phyloP scores from a whole-genome alignment of 2,888 invertebrate genomes.

The Oasisia sp. region DNA sequence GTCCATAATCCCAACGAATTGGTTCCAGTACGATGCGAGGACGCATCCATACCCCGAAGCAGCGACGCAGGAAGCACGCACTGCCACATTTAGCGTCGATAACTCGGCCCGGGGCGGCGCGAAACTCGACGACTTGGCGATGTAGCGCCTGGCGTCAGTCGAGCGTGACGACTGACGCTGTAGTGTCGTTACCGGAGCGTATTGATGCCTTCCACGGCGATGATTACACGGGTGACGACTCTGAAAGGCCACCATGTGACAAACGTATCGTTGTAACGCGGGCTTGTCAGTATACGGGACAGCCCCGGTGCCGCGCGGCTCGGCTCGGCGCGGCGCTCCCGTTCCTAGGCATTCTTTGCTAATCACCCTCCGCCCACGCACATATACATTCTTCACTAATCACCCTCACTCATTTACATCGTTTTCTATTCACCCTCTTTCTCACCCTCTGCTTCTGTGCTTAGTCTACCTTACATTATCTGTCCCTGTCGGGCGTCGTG shows the following conservation, averaged over 20 bases:
- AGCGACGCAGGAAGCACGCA: not conserved
- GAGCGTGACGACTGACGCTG: not conserved
- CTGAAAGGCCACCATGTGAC: not conserved
- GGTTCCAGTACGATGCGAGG: not conserved
- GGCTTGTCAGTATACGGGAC: not conserved
- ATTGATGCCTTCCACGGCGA: not conserved
- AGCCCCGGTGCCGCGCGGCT: not conserved
- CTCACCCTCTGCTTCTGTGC: not conserved
- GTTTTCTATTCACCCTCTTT: conserved; percentile 1
- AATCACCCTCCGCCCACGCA: not conserved
- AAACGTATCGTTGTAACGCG: not conserved
- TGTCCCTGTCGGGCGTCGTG: not conserved
- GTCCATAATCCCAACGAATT: not conserved
- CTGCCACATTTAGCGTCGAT: not conserved
- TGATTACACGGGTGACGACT: not conserved
- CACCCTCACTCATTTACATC: not conserved
- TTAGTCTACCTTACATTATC: not conserved
- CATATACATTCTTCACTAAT: not conserved
- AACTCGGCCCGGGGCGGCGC: not conserved
- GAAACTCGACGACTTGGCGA: not conserved
- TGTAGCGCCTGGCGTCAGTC: not conserved
- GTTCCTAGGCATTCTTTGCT: not conserved
- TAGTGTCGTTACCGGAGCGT: conserved; percentile 3
- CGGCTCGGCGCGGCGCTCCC: not conserved
- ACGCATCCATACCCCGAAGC: not conserved